Evolutionary conservation across 2,797 vertebrate species (phyloP), one percentile per base, ranked within the genome.

Genomic region (Orientallactaga sibirica): DNA sequence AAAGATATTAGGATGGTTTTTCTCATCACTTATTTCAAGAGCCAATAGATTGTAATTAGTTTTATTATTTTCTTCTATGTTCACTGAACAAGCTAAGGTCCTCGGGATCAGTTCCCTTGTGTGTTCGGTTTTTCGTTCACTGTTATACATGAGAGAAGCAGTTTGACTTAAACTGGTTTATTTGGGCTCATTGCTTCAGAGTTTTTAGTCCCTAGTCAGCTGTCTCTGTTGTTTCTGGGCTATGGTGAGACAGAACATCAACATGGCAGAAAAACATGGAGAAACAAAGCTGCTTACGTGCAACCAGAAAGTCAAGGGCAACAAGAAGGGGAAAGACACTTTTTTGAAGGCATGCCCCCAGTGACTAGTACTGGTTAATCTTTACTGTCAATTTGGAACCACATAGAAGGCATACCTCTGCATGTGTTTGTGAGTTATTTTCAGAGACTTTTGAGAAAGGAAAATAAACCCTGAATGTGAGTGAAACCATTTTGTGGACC

Each of bases 241-340:
- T 25, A 2, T 55, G 62, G 29, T 55, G 43, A 67, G 27, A 5
- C 20, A n/a, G 43, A 33, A 25, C 9, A n/a, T n/a, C 33, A 33
- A 19, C 24, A 58, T 11, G 41, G 11, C 37, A 16, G 9, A 41
- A n/a, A 3, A 8, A 20, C 11, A 19, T 24, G 12, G 64, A 76
- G 9, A 58, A 9, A 22, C 62, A 12, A 11, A 37, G 43, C 52
- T n/a, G 20, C 3, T 37, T 20, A 77, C 29, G 12, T 67, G 74
- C 3, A 37, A 0, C 14, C 24, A 3, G 41, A 25, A 76, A 52
- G 20, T 1, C 76, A 2, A 55, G 29, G n/a, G 5, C 2, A n/a
- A 24, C 29, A 67, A 7, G 55, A 22, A 67, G 15, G 29, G 43
- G 7, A 22, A 48, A n/a, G 14, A 20, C 0, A 3, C 19, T 3